Conservation (phyloP, 2,888 invertebrate species). For the Cantharis flavilabris region DNA sequence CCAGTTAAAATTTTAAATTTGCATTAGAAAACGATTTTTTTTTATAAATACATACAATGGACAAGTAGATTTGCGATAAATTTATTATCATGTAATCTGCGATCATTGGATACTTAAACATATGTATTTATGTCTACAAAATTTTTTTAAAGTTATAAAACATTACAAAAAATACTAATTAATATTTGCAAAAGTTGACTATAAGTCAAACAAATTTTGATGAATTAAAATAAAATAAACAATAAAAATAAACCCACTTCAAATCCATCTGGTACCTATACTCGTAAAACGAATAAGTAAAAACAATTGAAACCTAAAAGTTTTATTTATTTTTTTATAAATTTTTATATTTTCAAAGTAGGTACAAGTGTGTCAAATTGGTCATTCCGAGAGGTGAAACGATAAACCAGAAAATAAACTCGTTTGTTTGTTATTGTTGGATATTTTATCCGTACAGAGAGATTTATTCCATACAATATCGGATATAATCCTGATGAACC, state of each 20-base stretch:
- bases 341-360: too few species aligned
- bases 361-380: neutral
- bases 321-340: too few species aligned
- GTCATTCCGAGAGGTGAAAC: neutral
- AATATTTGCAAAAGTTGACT: too few species aligned
- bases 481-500: neutral
- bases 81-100: neutral
- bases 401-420: neutral
- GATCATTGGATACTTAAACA: too few species aligned
- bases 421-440: neutral
- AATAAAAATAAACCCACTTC: neutral
- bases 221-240: neutral
- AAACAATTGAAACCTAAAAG: too few species aligned
- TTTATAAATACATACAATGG: neutral
- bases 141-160: too few species aligned
- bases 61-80: neutral
- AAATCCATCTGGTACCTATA: too few species aligned
- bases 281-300: too few species aligned
- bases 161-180: too few species aligned
- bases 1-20: too few species aligned
- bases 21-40: too few species aligned
- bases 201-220: neutral
- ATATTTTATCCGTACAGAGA: neutral
- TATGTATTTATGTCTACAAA: too few species aligned
- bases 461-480: neutral